Evolutionary conservation across 2,113 vertebrate species (phyloP), one percentile per base, ranked within the genome.

Genomic region (Tragelaphus scriptus): DNA sequence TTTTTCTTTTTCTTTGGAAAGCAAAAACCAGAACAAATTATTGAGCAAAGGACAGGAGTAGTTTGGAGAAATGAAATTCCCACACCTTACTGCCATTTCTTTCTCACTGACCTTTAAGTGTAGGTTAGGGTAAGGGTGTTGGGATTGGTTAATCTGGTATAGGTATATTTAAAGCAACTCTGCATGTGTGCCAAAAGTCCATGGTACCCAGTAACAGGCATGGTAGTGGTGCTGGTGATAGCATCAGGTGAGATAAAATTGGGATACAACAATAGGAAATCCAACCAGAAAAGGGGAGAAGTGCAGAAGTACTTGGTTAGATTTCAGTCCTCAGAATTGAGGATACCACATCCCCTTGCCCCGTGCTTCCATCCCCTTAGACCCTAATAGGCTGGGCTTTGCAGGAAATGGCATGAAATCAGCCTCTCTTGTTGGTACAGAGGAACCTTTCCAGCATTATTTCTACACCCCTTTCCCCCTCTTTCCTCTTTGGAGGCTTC

Each of bases 331-430:
- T 98, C 47, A 84, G 53, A 23, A 97, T 59, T 97, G 85, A 98
- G 95, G 81, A 90, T 94, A 55, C 59, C 80, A 94, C 55, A 87
- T 55, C 87, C 85, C 95, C 82, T 96, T 95, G 95, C 80, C 96
- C 98, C 90, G 84, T 96, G 65, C 77, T 92, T 98, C 77, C 68
- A 85, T 95, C 30, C 79, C 93, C 91, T 40, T 87, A 59, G 28
- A 92, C 85, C 40, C 47, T 71, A 59, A 87, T 96, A 98, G 94
- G 32, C 94, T 94, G 98, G 96, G 98, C 87, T 98, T 98, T 98
- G 85, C 98, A 98, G 98, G 91, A 98, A 97, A 97, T 98, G 98
- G 96, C 96, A 98, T 97, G 96, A 98, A 98, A 65, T 95, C 96
- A 95, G 91, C 95, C 79, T 98, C 71, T 98, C 97, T 88, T 97